A percentile compares a stretch with the other conserved stretches of the same genome.
Conservation (phyloP, 2,888 invertebrate genomes). For the Zygaena filipendulae region DNA sequence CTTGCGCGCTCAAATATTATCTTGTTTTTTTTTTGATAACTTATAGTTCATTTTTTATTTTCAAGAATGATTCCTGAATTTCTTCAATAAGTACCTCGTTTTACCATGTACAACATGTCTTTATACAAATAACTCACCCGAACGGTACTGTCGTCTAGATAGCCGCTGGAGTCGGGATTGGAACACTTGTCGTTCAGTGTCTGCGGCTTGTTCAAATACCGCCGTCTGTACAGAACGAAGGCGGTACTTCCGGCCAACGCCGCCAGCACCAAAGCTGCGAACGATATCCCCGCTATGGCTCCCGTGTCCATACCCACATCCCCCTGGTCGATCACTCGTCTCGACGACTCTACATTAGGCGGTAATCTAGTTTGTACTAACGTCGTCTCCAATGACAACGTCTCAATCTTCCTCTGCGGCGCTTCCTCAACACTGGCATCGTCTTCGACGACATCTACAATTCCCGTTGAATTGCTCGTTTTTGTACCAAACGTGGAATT, state of each 20-base stretch:
- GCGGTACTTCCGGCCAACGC: constrained; percentile 74
- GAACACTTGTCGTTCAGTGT: constrained; percentile 84
- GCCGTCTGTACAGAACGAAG: constrained; percentile 75
- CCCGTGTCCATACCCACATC: constrained; percentile 64
- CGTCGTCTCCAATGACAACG: constrained; percentile 52
- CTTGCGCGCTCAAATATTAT: no score
- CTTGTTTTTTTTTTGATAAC: no score
- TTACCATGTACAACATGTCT: no score
- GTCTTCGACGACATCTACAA: constrained; percentile 43
- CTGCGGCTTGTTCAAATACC: constrained; percentile 85
- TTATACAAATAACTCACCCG: no score
- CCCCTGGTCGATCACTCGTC: constrained; percentile 40
- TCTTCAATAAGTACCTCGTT: no score
- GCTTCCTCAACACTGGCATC: constrained; percentile 32
- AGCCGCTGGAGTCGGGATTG: constrained; percentile 88
- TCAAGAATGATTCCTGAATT: no score
- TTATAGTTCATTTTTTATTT: no score
- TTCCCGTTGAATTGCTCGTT: constrained; percentile 42
- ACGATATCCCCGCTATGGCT: constrained; percentile 75
- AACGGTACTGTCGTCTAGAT: constrained; percentile 87
- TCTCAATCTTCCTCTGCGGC: constrained; percentile 50
- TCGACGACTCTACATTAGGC: constrained; percentile 48
- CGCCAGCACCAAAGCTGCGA: constrained; percentile 73
- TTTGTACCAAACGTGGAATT: constrained; percentile 37
- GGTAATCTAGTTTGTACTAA: constrained; percentile 51